Evolutionary conservation across 2,797 vertebrate genomes (phyloP).

Genomic region (Heliangelus exortis): DNA sequence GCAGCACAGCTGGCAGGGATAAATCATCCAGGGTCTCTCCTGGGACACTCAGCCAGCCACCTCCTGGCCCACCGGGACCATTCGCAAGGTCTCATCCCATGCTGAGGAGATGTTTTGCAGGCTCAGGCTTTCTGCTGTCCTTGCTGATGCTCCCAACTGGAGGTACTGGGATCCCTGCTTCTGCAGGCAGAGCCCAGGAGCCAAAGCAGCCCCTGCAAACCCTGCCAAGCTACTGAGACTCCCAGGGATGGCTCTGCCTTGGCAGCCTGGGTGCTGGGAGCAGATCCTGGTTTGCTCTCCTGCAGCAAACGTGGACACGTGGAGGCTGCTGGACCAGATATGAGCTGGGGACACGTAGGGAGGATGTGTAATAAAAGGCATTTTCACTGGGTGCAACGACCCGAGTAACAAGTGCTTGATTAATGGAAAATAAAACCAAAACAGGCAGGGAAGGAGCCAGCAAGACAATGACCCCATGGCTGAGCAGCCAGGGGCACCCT

Average conservation of each 20-base stretch:
- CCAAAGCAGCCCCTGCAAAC: not conserved
- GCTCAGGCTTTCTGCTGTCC: not conserved
- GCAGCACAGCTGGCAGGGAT: not conserved
- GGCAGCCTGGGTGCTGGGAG: not conserved
- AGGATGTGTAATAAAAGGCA: not conserved
- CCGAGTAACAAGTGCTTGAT: not conserved
- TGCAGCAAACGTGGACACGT: rapidly evolving
- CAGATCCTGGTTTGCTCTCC: not conserved
- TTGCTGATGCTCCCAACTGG: not conserved
- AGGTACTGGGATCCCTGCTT: not conserved
- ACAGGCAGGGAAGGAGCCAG: not conserved
- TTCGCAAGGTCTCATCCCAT: not conserved
- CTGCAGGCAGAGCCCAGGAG: not conserved
- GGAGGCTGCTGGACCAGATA: not conserved
- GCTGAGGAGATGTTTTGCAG: not conserved
- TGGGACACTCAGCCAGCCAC: not conserved
- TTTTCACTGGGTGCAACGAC: not conserved
- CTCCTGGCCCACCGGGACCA: rapidly evolving
- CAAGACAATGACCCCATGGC: not conserved
- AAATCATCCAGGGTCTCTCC: not conserved
- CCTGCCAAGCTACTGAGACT: not conserved
- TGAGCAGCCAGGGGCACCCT: not conserved
- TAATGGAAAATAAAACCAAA: not conserved
- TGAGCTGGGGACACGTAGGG: not conserved
- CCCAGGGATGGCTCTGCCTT: not conserved